A percentile compares a stretch with the other conserved stretches of the same genome.
phyloP scores from a whole-genome alignment of 2,888 invertebrate species.

The Elegia similella region DNA sequence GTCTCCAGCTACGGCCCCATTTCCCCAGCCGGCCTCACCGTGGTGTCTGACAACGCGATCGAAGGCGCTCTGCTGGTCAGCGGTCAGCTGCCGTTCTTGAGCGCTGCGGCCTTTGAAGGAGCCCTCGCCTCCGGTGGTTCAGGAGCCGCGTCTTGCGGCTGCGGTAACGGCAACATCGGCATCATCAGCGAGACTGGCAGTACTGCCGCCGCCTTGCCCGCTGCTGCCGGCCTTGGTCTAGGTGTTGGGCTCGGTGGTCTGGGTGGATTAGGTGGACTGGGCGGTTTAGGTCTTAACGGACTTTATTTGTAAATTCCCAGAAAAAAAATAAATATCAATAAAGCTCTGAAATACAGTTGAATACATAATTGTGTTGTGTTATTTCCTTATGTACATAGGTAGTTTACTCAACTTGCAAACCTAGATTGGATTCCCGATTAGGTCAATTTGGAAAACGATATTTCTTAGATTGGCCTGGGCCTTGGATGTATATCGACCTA shows the following conservation, averaged over 20 bases:
- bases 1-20: slow-evolving; percentile 34
- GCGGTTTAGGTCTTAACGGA: neutral
- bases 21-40: slow-evolving; percentile 34
- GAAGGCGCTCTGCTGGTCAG: slow-evolving; percentile 35
- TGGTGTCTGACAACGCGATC: slow-evolving; percentile 38
- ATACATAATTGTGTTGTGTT: neutral
- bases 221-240: slow-evolving; percentile 20
- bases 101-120: slow-evolving; percentile 43
- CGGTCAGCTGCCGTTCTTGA: slow-evolving; percentile 47
- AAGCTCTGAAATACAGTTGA: neutral
- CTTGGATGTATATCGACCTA: too few species aligned
- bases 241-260: slow-evolving; percentile 20
- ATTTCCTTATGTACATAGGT: too few species aligned
- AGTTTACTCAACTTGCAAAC: too few species aligned
- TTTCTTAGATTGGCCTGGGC: too few species aligned
- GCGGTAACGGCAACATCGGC: slow-evolving; percentile 37
- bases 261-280: slow-evolving; percentile 18
- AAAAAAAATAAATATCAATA: neutral
- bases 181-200: slow-evolving; percentile 32
- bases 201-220: slow-evolving; percentile 22
- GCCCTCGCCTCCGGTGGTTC: slow-evolving; percentile 38
- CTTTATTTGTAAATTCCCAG: neutral
- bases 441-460: too few species aligned
- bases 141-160: slow-evolving; percentile 37
- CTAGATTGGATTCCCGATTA: too few species aligned